Evolutionary conservation across 2,113 vertebrate species (phyloP), one percentile per base, ranked within the genome.

Genomic region (Cercopithecus mona): DNA sequence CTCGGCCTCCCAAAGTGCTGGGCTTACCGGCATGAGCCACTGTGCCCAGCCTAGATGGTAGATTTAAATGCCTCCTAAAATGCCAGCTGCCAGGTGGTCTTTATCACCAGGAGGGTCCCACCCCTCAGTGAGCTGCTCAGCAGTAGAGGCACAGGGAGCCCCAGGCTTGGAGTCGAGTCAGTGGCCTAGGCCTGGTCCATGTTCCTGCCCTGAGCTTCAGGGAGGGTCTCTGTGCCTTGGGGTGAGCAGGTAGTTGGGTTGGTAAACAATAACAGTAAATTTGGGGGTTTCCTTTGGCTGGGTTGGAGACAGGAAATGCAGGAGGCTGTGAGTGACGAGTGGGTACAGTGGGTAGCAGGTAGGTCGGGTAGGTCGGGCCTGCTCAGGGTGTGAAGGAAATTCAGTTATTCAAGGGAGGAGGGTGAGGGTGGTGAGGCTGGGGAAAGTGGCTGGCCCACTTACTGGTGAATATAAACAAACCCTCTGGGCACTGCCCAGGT

Each of bases 191-290:
- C 22, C 22, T 43, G 25, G 35, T n/a, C 22, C 22, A 6, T 20
- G 17, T 38, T 70, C 72, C 17, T 40, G 72, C 76, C 45, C 38
- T 14, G 12, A 23, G 20, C 14, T 4, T 12, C 27, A 22, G 61
- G 43, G 20, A 3, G 1, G 32, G 61, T 30, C 43, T 61, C 70
- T 22, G 40, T 48, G 10, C 50, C 11, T 3, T 64, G 61, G 17
- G 80, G 6, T 7, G 45, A 38, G 25, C 45, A 72, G 55, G 70
- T 75, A 43, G 55, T 87, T 73, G 87, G 35, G 38, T 92, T 87
- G 93, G 75, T 85, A 96, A 97, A 94, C 83, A 98, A 50, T 87
- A 93, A 92, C 97, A 97, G 97, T 93, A 92, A 92, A 84, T 83
- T 80, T 66, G 93, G 93, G 93, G 73, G 23, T 96, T 97, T 96